Base-by-base conservation (phyloP, 2,888 invertebrate genomes). In the Cheilosia impressa region DNA sequence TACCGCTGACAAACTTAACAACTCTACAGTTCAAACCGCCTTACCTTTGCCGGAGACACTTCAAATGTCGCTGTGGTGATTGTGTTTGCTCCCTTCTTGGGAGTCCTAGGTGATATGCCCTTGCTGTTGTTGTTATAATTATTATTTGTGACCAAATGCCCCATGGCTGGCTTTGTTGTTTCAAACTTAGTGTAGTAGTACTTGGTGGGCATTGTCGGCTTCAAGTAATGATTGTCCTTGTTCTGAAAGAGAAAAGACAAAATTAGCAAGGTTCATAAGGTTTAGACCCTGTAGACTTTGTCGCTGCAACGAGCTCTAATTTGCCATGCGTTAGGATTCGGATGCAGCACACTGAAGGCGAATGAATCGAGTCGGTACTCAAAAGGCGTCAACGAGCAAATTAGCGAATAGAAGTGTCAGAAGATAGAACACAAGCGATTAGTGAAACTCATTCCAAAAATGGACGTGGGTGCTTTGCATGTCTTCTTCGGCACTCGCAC, bases 51-150 rank as follows among this genome's bases (percentile, higher is more conserved):
- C n/a, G 80, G 76, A 50, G 81, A 81, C 27, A 85, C 76, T 63
- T 81, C 85, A 76, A 85, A 85, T 22, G 85, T 73, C 4, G 85
- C 81, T 34, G 85, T 81, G 63, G 85, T 85, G 27, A 85, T 75
- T 47, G 60, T 72, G 22, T 85, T 80, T n/a, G 38, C 75, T 31
- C 50, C 66, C 43, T 81, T 85, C 53, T 55, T 81, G 17, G 81
- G 77, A 45, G 81, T 58, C 10, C 34, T 75, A 2, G 50, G 38
- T 15, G 55, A 9, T 17, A 17, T 27, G 22, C 31, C 34, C 2
- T 17, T 60, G 1, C 43, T 43, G 22, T 68, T 76, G 10, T 52
- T 50, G 50, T 50, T 50, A 4, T 72, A 53, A 7, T 62, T 58
- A 24, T 60, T 58, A 58, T 71, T 78, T 71, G 72, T 45, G 66